Conservation (phyloP, 2,113 vertebrate genomes). For the Xenotilapia caudafasciata region DNA sequence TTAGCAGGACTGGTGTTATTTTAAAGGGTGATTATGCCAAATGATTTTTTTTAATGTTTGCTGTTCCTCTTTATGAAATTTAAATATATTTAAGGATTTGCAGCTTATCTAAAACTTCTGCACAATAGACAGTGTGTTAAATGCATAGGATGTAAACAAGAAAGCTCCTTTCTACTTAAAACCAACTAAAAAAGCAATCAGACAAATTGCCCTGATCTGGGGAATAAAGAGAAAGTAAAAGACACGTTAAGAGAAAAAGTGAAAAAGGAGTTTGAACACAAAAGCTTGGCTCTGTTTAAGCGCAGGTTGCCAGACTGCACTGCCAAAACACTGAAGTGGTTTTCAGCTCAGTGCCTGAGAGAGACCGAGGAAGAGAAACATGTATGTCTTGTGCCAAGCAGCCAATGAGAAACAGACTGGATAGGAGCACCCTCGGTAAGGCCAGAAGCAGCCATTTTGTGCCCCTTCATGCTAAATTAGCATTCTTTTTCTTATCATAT, state of each 20-base stretch:
- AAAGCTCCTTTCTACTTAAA: slow-evolving; percentile 2
- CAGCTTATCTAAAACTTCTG: background rate
- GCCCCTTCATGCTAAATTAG: slow-evolving; percentile 36
- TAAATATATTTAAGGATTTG: background rate
- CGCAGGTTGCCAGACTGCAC: slow-evolving; percentile 20
- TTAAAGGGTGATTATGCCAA: background rate
- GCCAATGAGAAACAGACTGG: slow-evolving; percentile 49
- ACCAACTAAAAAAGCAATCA: background rate
- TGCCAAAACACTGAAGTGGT: slow-evolving; percentile 44
- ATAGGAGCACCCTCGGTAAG: background rate
- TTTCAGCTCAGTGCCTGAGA: slow-evolving; percentile 30
- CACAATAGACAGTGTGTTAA: background rate
- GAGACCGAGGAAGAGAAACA: slow-evolving; percentile 8
- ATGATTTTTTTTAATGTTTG: background rate
- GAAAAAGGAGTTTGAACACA: slow-evolving; percentile 11
- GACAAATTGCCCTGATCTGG: background rate
- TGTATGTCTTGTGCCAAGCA: slow-evolving; percentile 16
- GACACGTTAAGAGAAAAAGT: background rate
- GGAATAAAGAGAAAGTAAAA: background rate
- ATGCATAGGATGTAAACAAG: background rate
- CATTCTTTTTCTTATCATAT: slow-evolving; percentile 35
- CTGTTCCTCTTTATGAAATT: accelerated
- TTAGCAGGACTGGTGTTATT: background rate
- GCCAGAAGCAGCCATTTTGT: slow-evolving; percentile 35
- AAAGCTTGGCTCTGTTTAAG: slow-evolving; percentile 9